Evolutionary conservation across 2,113 vertebrate genomes (phyloP).

Genomic region (Desmodus rotundus): DNA sequence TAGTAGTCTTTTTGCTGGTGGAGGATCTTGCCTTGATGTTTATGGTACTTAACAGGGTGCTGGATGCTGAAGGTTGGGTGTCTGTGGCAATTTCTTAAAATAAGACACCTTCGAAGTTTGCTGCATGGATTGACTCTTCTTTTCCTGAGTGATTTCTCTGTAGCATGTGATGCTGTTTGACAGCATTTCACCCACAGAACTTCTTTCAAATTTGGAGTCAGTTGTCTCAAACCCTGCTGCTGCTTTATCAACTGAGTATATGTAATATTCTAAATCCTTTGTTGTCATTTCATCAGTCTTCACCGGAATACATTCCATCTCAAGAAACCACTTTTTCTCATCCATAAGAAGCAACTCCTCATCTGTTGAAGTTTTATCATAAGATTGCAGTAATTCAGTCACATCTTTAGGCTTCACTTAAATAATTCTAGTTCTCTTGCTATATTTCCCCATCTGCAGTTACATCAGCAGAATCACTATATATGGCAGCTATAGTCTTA

Average conservation of each 20-base stretch:
- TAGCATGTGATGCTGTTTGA: background rate
- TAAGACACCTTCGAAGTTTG: background rate
- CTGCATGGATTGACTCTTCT: background rate
- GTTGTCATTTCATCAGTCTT: background rate
- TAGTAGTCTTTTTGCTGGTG: background rate
- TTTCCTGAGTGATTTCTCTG: background rate
- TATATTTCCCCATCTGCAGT: background rate
- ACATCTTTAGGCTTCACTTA: background rate
- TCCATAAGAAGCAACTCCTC: background rate
- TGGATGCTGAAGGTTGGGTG: background rate
- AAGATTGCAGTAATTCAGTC: background rate
- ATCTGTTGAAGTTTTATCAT: background rate
- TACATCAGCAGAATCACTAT: background rate
- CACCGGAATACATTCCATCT: background rate
- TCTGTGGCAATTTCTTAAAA: background rate
- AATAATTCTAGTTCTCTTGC: background rate
- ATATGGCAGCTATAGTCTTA: background rate
- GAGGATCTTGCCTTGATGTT: background rate
- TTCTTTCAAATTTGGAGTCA: background rate
- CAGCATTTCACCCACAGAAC: background rate
- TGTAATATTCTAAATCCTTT: background rate
- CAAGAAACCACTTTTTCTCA: background rate
- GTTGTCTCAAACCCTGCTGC: background rate
- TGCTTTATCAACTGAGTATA: background rate
- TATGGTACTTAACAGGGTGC: background rate